These are phyloP conservation scores for Asobara japonica DNA, from an alignment of 1,140 invertebrate genomes.

Conservation along the genomic window DNA sequence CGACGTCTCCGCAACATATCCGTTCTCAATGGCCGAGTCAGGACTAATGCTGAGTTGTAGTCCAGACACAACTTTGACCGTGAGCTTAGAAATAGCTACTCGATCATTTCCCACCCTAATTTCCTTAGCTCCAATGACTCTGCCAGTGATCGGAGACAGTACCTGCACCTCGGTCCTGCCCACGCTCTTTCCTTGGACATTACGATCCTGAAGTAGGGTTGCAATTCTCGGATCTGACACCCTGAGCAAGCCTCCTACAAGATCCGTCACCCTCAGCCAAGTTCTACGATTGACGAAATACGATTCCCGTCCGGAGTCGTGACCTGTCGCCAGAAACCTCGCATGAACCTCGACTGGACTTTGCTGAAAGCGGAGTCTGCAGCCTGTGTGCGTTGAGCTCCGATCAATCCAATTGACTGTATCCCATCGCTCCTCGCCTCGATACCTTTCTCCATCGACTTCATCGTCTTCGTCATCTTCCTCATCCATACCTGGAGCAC, in stretches of 20 bases:
- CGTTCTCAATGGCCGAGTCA: conserved; percentile 84
- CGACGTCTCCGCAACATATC: conserved; percentile 89
- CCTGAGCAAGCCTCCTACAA: conserved; percentile 84
- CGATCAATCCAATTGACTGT: conserved; percentile 64
- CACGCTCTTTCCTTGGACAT: conserved; percentile 86
- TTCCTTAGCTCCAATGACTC: conserved; percentile 90
- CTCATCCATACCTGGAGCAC: conserved; percentile 35
- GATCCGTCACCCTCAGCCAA: conserved; percentile 87
- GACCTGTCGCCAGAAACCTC: conserved; percentile 88
- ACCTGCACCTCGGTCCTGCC: conserved; percentile 94
- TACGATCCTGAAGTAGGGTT: conserved; percentile 79
- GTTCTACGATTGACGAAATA: conserved; percentile 90
- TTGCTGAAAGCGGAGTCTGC: conserved; percentile 88
- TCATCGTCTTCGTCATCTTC: conserved; percentile 52
- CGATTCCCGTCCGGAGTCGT: conserved; percentile 89
- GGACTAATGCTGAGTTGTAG: conserved; percentile 89
- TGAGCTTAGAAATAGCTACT: conserved; percentile 82
- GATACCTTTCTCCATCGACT: conserved; percentile 44
- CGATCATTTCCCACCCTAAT: conserved; percentile 91
- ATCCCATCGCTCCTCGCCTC: conserved; percentile 65
- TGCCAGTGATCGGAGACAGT: conserved; percentile 89
- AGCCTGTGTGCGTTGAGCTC: conserved; percentile 65
- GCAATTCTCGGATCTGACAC: conserved; percentile 91
- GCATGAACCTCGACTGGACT: conserved; percentile 90
- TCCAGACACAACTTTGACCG: conserved; percentile 90